Conservation (phyloP, 2,888 invertebrate species). For the Scaptomyza caliginosa region DNA sequence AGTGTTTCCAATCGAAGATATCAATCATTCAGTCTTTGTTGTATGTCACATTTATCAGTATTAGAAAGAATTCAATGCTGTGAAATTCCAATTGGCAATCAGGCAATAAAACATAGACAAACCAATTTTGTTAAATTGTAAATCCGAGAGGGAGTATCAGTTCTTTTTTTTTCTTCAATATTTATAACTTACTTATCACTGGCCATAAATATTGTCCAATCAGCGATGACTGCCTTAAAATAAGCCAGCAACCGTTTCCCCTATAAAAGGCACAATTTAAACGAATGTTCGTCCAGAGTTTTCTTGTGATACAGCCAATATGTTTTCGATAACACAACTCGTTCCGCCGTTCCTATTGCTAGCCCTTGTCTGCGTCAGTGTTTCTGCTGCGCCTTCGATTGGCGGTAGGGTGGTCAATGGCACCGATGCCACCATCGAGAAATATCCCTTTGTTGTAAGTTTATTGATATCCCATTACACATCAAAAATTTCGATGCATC, state of each 20-base stretch:
- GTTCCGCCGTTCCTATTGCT: conserved; percentile 30
- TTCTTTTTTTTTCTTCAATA: neutral
- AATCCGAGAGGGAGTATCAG: conserved; percentile 13
- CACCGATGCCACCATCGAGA: conserved; percentile 64
- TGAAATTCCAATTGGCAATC: conserved; percentile 13
- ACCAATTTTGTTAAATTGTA: conserved; percentile 13
- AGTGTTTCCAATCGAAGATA: neutral
- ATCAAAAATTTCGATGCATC: neutral
- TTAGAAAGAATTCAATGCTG: neutral
- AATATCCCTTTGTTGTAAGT: conserved; percentile 79
- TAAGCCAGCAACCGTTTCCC: neutral
- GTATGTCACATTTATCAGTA: no score
- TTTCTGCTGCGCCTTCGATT: conserved; percentile 46
- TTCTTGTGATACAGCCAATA: conserved; percentile 3
- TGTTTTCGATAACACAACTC: conserved; percentile 21
- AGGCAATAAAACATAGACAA: neutral
- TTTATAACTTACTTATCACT: conserved; percentile 42
- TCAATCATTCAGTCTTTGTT: neutral
- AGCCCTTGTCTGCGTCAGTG: conserved; percentile 22
- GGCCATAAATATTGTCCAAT: conserved; percentile 49
- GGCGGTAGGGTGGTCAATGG: conserved; percentile 81
- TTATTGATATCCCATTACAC: neutral
- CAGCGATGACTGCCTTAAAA: neutral
- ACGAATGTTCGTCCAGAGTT: neutral
- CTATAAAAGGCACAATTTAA: conserved; percentile 30